Evolutionary conservation across 2,888 invertebrate genomes (phyloP), one percentile per base, ranked within the genome.

Genomic region (Megamerina dolium): DNA sequence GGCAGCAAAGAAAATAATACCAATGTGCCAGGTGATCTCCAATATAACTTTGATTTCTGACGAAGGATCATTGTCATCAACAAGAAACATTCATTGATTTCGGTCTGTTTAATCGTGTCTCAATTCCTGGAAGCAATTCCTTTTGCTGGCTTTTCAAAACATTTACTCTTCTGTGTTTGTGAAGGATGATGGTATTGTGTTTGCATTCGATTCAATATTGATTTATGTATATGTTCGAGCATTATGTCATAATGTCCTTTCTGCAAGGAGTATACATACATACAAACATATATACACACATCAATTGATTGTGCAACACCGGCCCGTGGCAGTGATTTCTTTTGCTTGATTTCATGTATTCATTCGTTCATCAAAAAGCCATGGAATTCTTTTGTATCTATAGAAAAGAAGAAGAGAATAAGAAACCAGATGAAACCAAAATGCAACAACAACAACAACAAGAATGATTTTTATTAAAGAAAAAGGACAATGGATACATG

Each of bases 241-340:
- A 33, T 60, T 58, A 60, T 61, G 52, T 54, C 49, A 52, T 51
- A 50, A 49, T 55, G 52, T 57, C 55, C 55, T 50, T 48, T 39
- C 20, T 46, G n/a, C n/a, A n/a, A n/a, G n/a, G n/a, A n/a, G n/a
- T n/a, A n/a, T n/a, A n/a, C n/a, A n/a, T n/a, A n/a, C n/a, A n/a
- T n/a, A n/a, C n/a, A n/a, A n/a, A n/a, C n/a, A n/a, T n/a, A n/a
- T n/a, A n/a, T n/a, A n/a, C n/a, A n/a, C n/a, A n/a, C n/a, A 41
- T 8, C 41, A 56, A 54, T 57, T 56, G 51, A 46, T 61, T 60
- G 56, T 59, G 59, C 54, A 64, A 64, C 63, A 62, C 62, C 62
- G 61, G 63, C 65, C 65, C 66, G 66, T 65, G 65, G 63, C 65
- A 65, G 60, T 57, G 64, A 63, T 64, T 64, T 57, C 54, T 53